Percentiles rank a stretch among this genome's conserved stretches.
Conservation (phyloP, 2,888 invertebrate species). For the Chloromyia formosa region DNA sequence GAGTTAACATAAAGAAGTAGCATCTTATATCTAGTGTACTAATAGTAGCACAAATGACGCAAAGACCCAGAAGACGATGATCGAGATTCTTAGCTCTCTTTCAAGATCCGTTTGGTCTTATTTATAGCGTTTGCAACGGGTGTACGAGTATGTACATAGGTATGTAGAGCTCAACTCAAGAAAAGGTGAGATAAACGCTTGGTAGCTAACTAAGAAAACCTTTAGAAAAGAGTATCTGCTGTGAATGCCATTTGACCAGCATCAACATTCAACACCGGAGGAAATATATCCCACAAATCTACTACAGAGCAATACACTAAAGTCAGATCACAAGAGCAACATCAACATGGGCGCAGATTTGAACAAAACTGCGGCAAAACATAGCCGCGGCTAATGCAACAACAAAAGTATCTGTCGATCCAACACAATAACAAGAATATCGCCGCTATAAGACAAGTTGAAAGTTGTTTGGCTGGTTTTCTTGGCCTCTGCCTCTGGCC, state of each 20-base stretch:
- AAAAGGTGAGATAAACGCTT: background rate
- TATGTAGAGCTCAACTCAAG: too few relatives aligned
- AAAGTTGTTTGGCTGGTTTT: slow-evolving; percentile 44
- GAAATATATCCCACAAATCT: slow-evolving; percentile 14
- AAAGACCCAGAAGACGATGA: background rate
- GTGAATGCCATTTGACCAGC: slow-evolving; percentile 27
- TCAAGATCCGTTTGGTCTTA: slow-evolving; percentile 37
- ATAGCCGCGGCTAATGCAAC: background rate
- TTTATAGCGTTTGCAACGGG: slow-evolving; percentile 12
- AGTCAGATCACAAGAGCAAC: background rate
- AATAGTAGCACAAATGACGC: background rate
- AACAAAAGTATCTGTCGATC: background rate
- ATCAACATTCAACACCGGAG: slow-evolving; percentile 2
- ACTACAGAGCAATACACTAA: background rate
- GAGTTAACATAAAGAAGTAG: too few relatives aligned
- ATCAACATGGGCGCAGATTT: slow-evolving; percentile 1
- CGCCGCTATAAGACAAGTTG: slow-evolving; percentile 33
- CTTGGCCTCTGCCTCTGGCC: slow-evolving; percentile 29
- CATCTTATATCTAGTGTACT: too few relatives aligned
- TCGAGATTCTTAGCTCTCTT: slow-evolving; percentile 23
- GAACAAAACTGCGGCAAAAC: background rate
- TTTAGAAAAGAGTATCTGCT: slow-evolving; percentile 5
- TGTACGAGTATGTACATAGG: too few relatives aligned
- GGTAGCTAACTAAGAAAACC: slow-evolving; percentile 17
- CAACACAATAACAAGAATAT: slow-evolving; percentile 6